Base-by-base conservation (phyloP, 2,888 invertebrate genomes). In the Apocheima hispidaria region DNA sequence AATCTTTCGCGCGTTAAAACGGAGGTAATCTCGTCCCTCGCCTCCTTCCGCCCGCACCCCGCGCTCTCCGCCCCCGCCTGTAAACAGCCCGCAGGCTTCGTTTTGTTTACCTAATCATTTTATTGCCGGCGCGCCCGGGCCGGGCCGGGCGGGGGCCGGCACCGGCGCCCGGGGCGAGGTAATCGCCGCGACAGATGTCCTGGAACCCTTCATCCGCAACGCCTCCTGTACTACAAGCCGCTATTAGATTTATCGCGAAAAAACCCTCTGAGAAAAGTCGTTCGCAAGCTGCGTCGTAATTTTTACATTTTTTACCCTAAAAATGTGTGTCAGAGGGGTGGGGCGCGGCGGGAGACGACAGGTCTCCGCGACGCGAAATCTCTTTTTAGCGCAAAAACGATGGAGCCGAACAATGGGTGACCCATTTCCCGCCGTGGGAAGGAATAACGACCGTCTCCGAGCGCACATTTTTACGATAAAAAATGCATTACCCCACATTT, bases 341-440 rank as follows among this genome's bases (percentile, higher is more conserved):
- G 64, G 77, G 70, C 75, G 74, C 77, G 79, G 73, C 77, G 82
- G 80, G 80, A 80, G 83, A 80, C 81, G 85, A 82, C 83, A 82
- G 85, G 85, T 83, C 82, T 80, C 26, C 81, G 84, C 78, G 81
- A 82, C 74, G 77, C 79, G 79, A 87, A 92, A 87, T 90, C 87
- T 83, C 79, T 90, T 90, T 92, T 92, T 92, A 88, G 82, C 85
- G 78, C 80, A 90, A 92, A 90, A 90, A 83, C 85, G 84, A 80
- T 80, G 83, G 82, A 86, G 75, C 82, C 78, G 86, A 88, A 91
- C 92, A 90, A 90, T 86, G 86, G 82, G 78, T 92, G 92, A 91
- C 92, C 92, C 92, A 92, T 83, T 90, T 92, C 90, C 89, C 89
- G 80, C 90, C 92, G 92, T 92, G 92, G 92, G 92, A 92, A 92